Base-by-base conservation (phyloP, 2,113 vertebrate species). In the Coregonus clupeaformis region DNA sequence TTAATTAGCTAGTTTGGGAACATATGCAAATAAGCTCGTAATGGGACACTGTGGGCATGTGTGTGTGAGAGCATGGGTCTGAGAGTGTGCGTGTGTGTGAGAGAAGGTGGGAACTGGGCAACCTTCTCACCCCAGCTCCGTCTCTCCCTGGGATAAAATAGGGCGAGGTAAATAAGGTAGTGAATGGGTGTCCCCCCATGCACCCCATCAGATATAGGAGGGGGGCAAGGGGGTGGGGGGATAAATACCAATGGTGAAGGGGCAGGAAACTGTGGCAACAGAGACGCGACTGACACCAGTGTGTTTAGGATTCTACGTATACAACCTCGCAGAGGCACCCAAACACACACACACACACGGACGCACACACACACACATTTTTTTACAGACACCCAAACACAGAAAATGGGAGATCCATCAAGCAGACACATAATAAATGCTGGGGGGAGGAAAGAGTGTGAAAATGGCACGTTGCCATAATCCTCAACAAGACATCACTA, bases 91-190 rank as follows among this genome's bases (percentile, higher is more conserved):
- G 76, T 59, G 83, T 76, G 76, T 60, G 66, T 7, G 83, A 75
- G 75, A 69, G 78, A 82, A 90, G 91, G 91, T 92, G 93, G 91
- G 92, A 94, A 93, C 89, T 76, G 67, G 82, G 82, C 86, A 92
- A 93, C 92, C 91, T 91, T 83, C 87, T 93, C 89, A 92, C 91
- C 92, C 87, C 87, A 66, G 75, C 85, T 79, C 86, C 85, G 86
- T 80, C 77, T 86, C 77, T 5, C 81, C 76, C 29, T 57, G 60
- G 87, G 55, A 71, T 72, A 80, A 84, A 89, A 88, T 72, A 72
- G 80, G 77, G 72, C 80, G 72, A 79, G 86, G 81, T 81, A 70
- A 74, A 76, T 45, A 45, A 83, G 75, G 47, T 75, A 75, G 76
- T 74, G 85, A 89, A 87, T 82, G 80, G 80, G 81, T 81, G 42